Evolutionary conservation across 1,140 invertebrate species (phyloP).

Genomic region (Manduca sexta): DNA sequence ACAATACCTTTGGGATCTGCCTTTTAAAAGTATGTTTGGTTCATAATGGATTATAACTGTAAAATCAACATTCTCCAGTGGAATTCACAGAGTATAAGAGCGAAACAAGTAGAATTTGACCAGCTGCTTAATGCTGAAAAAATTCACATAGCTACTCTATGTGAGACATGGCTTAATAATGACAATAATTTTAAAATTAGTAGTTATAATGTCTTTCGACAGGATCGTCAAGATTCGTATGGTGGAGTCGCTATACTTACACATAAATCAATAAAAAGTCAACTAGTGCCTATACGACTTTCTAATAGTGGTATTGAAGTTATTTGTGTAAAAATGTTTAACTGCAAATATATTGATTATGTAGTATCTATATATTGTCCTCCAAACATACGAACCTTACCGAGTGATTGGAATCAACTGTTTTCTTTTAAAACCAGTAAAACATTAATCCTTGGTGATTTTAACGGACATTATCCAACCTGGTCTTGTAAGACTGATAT

Average conservation of each 20-base stretch:
- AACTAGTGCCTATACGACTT: not conserved
- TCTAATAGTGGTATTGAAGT: slow-evolving; percentile 4
- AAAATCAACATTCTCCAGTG: slow-evolving; percentile 18
- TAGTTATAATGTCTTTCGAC: slow-evolving; percentile 20
- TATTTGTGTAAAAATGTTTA: slow-evolving; percentile 3
- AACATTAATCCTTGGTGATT: slow-evolving; percentile 16
- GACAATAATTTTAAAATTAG: slow-evolving; percentile 7
- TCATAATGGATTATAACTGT: not conserved
- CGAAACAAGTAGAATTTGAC: slow-evolving; percentile 16
- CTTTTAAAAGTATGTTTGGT: too few species aligned
- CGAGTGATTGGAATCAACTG: slow-evolving; percentile 12
- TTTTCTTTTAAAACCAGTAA: not conserved
- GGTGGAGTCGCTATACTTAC: slow-evolving; percentile 21
- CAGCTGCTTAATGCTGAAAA: slow-evolving; percentile 14
- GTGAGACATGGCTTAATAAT: slow-evolving; percentile 19
- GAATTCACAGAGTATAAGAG: slow-evolving; percentile 20
- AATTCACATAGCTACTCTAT: slow-evolving; percentile 16
- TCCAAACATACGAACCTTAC: not conserved
- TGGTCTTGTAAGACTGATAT: slow-evolving; percentile 20
- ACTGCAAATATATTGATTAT: slow-evolving; percentile 9
- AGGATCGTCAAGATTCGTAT: slow-evolving; percentile 20
- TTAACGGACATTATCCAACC: slow-evolving; percentile 16
- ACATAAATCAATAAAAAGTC: slow-evolving; percentile 7
- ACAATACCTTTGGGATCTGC: slow-evolving; percentile 16
- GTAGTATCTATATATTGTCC: slow-evolving; percentile 16